phyloP scores from a whole-genome alignment of 2,797 vertebrate species.

The Cygnus olor region DNA sequence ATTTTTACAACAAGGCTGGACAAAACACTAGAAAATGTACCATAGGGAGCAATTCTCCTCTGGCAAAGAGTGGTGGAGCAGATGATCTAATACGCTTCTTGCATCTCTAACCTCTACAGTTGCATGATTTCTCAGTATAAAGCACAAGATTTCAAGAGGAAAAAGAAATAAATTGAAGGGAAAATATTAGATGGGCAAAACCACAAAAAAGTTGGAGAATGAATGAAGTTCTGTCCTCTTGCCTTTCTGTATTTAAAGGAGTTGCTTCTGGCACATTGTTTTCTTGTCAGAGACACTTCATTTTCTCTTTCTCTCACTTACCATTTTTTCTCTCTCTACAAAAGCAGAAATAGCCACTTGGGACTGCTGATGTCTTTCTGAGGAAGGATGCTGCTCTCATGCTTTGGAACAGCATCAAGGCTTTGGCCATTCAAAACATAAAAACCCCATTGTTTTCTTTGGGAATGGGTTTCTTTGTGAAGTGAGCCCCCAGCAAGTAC shows the following conservation, averaged over 20 bases:
- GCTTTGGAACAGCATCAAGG: constrained; percentile 51
- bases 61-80: constrained; percentile 3
- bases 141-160: not conserved
- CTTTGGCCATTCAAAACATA: constrained; percentile 63
- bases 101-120: constrained; percentile 32
- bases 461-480: constrained; percentile 47
- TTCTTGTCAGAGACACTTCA: constrained; percentile 41
- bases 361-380: constrained; percentile 65
- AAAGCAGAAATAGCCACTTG: constrained; percentile 68
- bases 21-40: constrained; percentile 55
- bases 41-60: not conserved
- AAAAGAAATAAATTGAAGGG: constrained; percentile 1
- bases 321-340: constrained; percentile 53
- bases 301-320: constrained; percentile 34
- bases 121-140: not conserved
- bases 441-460: constrained; percentile 60
- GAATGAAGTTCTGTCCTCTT: not conserved
- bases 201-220: not conserved
- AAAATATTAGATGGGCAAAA: not conserved
- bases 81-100: constrained; percentile 54
- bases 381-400: constrained; percentile 56
- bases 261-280: constrained; percentile 42
- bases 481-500: not conserved
- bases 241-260: constrained; percentile 25
- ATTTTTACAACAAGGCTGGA: constrained; percentile 44